Evolutionary conservation across 2,113 vertebrate genomes (phyloP).

Genomic region (Mustela nigripes): DNA sequence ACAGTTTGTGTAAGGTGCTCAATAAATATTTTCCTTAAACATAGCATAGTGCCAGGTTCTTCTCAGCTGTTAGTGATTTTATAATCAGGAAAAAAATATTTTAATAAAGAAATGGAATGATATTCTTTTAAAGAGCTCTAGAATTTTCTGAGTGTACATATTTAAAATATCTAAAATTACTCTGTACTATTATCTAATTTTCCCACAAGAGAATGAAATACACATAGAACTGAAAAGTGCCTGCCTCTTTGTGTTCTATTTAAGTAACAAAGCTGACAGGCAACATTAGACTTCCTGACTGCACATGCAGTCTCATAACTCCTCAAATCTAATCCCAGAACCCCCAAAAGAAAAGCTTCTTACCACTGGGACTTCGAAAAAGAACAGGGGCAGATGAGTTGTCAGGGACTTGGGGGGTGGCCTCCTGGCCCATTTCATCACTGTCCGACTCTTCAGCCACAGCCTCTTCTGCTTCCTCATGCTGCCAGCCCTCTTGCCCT

Average conservation of each 20-base stretch:
- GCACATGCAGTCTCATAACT: background rate
- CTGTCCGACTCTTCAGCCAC: slow-evolving; percentile 59
- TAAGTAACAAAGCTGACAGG: slow-evolving; percentile 32
- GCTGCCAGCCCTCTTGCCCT: slow-evolving; percentile 44
- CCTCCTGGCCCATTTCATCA: slow-evolving; percentile 61
- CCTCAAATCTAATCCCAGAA: slow-evolving; percentile 43
- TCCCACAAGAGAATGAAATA: slow-evolving; percentile 38
- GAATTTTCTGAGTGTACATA: slow-evolving; percentile 34
- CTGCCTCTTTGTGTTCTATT: slow-evolving; percentile 8
- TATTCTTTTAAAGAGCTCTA: slow-evolving; percentile 40
- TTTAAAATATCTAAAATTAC: slow-evolving; percentile 35
- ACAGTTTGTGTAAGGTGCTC: background rate
- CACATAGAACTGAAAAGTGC: slow-evolving; percentile 2
- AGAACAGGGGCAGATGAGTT: slow-evolving; percentile 57
- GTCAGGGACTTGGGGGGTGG: slow-evolving; percentile 4
- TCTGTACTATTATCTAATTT: slow-evolving; percentile 41
- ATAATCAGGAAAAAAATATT: slow-evolving; percentile 3
- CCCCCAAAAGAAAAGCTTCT: slow-evolving; percentile 52
- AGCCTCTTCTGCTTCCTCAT: slow-evolving; percentile 52
- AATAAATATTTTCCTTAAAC: background rate
- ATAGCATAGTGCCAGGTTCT: slow-evolving; percentile 10
- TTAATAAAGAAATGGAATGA: slow-evolving; percentile 12
- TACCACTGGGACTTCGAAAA: slow-evolving; percentile 79
- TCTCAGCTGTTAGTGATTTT: slow-evolving; percentile 21
- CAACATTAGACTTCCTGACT: slow-evolving; percentile 17